Percentiles rank a stretch among this genome's conserved stretches.
These are phyloP conservation scores for Agraylea sexmaculata DNA, from an alignment of 1,140 invertebrate genomes.

Conservation along the genomic window DNA sequence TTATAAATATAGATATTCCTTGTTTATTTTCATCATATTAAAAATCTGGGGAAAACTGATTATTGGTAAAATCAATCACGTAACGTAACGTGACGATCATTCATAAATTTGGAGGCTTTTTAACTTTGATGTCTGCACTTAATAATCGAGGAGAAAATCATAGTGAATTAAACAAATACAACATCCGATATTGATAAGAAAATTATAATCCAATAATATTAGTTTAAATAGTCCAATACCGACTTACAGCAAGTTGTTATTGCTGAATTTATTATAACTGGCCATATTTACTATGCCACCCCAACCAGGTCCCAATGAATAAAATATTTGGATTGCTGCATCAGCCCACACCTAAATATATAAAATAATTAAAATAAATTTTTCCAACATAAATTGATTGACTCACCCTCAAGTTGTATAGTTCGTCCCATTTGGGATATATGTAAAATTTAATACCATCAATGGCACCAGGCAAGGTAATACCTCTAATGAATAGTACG, in stretches of 20 bases:
- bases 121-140: no score
- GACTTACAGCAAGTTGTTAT: conserved; percentile 69
- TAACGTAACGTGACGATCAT: no score
- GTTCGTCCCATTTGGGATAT: conserved; percentile 65
- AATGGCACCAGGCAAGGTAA: conserved; percentile 65
- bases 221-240: conserved; percentile 2
- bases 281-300: conserved; percentile 82
- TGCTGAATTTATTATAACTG: conserved; percentile 80
- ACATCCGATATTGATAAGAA: no score
- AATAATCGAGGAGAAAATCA: no score
- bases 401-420: conserved; percentile 49
- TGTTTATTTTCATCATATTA: no score
- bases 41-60: no score
- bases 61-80: no score
- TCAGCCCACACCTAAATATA: conserved; percentile 74
- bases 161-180: no score
- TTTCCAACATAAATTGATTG: conserved; percentile 1
- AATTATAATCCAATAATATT: no score
- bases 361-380: conserved; percentile 3
- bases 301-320: conserved; percentile 83
- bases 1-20: no score
- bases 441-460: conserved; percentile 74
- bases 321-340: conserved; percentile 85
- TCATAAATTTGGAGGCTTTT: no score
- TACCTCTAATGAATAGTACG: conserved; percentile 56